phyloP scores from a whole-genome alignment of 1,140 invertebrate species.

The Tetraneura akinire region DNA sequence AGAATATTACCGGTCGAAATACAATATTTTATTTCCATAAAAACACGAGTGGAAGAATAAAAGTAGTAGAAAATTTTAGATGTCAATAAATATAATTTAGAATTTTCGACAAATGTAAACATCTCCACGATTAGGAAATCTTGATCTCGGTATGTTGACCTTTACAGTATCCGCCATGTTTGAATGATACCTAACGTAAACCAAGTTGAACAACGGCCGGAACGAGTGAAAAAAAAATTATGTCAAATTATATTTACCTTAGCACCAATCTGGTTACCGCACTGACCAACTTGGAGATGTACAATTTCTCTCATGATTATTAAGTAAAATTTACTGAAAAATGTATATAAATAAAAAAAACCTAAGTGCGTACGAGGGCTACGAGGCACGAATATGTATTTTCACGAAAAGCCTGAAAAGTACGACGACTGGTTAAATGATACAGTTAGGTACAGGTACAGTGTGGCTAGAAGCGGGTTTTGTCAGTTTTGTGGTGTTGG shows the following conservation, averaged over 20 bases:
- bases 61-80: too few relatives aligned
- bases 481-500: constrained; percentile 43
- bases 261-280: constrained; percentile 92
- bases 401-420: neutral
- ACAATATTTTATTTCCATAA: too few relatives aligned
- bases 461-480: constrained; percentile 30
- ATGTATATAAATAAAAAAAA: constrained; percentile 4
- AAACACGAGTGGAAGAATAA: too few relatives aligned
- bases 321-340: neutral
- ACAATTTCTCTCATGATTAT: constrained; percentile 89
- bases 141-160: neutral
- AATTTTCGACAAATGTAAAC: too few relatives aligned
- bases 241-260: constrained; percentile 69
- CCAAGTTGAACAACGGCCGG: neutral
- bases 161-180: constrained; percentile 22
- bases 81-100: too few relatives aligned
- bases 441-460: constrained; percentile 49
- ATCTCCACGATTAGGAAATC: too few relatives aligned
- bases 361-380: neutral
- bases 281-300: constrained; percentile 89
- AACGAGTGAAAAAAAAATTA: too few relatives aligned
- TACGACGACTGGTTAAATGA: constrained; percentile 13
- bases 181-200: neutral
- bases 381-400: neutral
- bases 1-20: too few relatives aligned